A percentile compares a stretch with the other conserved stretches of the same genome.
Evolutionary conservation across 2,888 invertebrate genomes (phyloP).

Genomic region (Cosmopolites sordidus): DNA sequence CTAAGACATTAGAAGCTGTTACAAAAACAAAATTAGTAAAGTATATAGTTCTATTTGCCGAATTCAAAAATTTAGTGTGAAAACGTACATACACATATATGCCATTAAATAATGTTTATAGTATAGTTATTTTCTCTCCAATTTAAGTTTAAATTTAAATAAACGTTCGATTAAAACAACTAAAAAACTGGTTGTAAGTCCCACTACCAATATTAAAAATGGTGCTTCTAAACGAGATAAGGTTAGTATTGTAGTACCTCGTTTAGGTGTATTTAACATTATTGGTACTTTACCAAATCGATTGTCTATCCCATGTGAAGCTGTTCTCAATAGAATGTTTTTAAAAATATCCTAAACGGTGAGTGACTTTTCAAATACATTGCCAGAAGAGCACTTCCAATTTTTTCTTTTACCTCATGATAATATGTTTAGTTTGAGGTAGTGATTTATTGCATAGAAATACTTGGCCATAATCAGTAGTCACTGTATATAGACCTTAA

Average conservation of each 20-base stretch:
- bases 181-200: too few relatives aligned
- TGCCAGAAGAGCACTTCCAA: neutral
- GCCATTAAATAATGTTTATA: too few relatives aligned
- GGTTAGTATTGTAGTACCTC: neutral
- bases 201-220: neutral
- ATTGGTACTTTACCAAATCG: neutral
- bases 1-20: too few relatives aligned
- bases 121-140: too few relatives aligned
- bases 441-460: neutral
- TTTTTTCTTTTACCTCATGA: neutral
- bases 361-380: neutral
- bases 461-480: neutral
- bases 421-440: neutral
- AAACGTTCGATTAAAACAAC: too few relatives aligned
- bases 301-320: neutral
- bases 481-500: neutral
- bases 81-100: too few relatives aligned
- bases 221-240: neutral
- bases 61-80: too few relatives aligned
- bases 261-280: neutral
- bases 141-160: too few relatives aligned
- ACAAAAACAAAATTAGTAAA: too few relatives aligned
- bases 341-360: neutral
- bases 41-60: too few relatives aligned
- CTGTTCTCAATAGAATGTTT: neutral